These are phyloP conservation scores for Spatulosminthurus flaviceps DNA, from an alignment of 2,888 invertebrate genomes.

Conservation along the genomic window DNA sequence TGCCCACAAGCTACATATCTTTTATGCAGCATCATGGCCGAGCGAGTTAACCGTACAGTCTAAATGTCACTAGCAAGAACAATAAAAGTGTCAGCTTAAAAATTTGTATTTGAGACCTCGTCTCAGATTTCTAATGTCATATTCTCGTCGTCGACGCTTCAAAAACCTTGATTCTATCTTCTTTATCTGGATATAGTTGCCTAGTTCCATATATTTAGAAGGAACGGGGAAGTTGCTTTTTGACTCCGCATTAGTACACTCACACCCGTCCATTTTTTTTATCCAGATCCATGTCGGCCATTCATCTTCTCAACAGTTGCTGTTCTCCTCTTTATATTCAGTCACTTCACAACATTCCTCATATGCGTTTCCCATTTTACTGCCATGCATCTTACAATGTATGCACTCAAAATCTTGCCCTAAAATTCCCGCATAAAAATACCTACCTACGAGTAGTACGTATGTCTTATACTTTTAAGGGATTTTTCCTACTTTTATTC, in stretches of 20 bases:
- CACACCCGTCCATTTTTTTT: constrained; percentile 15
- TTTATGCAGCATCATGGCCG: constrained; percentile 27
- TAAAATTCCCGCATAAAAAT: no score
- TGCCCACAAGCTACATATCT: neutral
- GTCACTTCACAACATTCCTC: constrained; percentile 12
- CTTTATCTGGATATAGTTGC: neutral
- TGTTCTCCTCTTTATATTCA: constrained; percentile 9
- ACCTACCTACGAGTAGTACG: no score
- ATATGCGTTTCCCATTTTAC: no score
- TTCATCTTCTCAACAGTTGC: constrained; percentile 30
- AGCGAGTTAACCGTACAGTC: constrained; percentile 45
- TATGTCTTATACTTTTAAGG: no score
- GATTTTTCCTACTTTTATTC: no score
- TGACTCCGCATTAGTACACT: neutral
- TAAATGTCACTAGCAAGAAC: constrained; percentile 51
- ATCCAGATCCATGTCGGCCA: constrained; percentile 37
- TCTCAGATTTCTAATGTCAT: constrained; percentile 40
- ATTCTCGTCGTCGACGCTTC: constrained; percentile 23
- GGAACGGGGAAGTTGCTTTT: neutral
- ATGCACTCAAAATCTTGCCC: no score
- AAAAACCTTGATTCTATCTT: neutral
- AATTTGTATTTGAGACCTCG: constrained; percentile 48
- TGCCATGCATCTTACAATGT: no score
- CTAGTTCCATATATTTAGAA: no score
- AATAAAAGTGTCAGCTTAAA: constrained; percentile 52